Percentiles rank a stretch among this genome's conserved stretches.
Conservation (phyloP, 2,888 invertebrate genomes). For the Pheosia gnoma region DNA sequence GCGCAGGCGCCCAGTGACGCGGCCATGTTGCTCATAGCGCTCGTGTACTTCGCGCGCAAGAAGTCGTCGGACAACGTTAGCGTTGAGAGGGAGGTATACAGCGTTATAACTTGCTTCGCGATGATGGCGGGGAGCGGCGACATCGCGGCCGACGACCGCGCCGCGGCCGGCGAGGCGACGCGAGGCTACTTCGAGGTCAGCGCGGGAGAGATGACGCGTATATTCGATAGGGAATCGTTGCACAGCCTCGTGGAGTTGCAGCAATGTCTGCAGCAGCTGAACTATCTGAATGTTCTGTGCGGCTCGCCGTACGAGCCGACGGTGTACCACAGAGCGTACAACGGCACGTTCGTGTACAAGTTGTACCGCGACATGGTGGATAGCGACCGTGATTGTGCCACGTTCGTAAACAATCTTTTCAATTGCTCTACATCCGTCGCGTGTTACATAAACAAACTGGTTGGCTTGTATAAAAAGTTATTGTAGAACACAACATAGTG, state of each 20-base stretch:
- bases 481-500: not conserved
- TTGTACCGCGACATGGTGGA: constrained; percentile 24
- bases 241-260: constrained; percentile 46
- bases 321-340: constrained; percentile 41
- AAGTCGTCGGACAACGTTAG: constrained; percentile 21
- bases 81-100: constrained; percentile 31
- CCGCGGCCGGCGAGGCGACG: not conserved
- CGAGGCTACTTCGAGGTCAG: constrained; percentile 25
- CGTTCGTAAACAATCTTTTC: constrained; percentile 17
- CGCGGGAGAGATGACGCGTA: constrained; percentile 14
- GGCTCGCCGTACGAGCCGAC: constrained; percentile 39
- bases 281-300: constrained; percentile 52
- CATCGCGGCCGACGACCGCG: constrained; percentile 3
- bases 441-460: constrained; percentile 6
- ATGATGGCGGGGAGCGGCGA: constrained; percentile 23
- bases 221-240: constrained; percentile 29
- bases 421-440: constrained; percentile 17
- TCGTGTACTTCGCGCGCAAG: constrained; percentile 45
- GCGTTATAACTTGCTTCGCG: constrained; percentile 46
- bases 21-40: constrained; percentile 42
- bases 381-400: not conserved
- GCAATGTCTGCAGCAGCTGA: constrained; percentile 46
- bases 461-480: constrained; percentile 13
- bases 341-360: constrained; percentile 49
- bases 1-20: constrained; percentile 35